Evolutionary conservation across 2,888 invertebrate species (phyloP).

Genomic region (Hypolimnas misippus): DNA sequence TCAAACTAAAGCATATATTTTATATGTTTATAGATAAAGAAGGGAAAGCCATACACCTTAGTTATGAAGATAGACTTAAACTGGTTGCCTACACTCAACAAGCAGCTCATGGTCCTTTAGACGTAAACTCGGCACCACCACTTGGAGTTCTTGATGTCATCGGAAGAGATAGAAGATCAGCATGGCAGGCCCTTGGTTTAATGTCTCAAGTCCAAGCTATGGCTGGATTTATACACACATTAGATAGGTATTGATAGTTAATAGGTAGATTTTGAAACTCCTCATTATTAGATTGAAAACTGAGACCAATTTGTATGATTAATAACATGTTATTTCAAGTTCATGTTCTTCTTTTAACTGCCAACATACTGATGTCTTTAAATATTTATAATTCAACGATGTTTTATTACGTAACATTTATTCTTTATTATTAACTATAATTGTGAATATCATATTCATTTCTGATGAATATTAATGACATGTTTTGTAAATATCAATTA

Average conservation of each 20-base stretch:
- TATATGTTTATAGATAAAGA: constrained; percentile 91
- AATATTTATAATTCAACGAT: too few species aligned
- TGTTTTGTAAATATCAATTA: background rate
- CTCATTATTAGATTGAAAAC: too few species aligned
- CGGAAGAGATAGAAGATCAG: constrained; percentile 94
- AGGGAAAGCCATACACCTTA: constrained; percentile 97
- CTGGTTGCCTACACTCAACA: constrained; percentile 97
- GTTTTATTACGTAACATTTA: too few species aligned
- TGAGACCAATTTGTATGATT: too few species aligned
- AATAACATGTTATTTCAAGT: too few species aligned
- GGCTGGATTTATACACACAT: constrained; percentile 94
- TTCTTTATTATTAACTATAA: too few species aligned
- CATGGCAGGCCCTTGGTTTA: constrained; percentile 96
- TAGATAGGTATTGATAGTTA: constrained; percentile 85
- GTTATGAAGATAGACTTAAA: constrained; percentile 96
- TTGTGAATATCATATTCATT: too few species aligned
- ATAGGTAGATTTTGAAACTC: background rate
- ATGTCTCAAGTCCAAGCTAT: constrained; percentile 94
- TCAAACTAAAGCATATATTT: constrained; percentile 1
- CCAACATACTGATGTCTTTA: too few species aligned
- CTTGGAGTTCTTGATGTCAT: constrained; percentile 97
- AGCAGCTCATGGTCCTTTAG: constrained; percentile 92
- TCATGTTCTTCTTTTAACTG: constrained; percentile 17
- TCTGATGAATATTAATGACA: background rate
- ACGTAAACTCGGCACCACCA: constrained; percentile 89